Base-by-base conservation (phyloP, 2,113 vertebrate species). In the Bothrops jararaca region DNA sequence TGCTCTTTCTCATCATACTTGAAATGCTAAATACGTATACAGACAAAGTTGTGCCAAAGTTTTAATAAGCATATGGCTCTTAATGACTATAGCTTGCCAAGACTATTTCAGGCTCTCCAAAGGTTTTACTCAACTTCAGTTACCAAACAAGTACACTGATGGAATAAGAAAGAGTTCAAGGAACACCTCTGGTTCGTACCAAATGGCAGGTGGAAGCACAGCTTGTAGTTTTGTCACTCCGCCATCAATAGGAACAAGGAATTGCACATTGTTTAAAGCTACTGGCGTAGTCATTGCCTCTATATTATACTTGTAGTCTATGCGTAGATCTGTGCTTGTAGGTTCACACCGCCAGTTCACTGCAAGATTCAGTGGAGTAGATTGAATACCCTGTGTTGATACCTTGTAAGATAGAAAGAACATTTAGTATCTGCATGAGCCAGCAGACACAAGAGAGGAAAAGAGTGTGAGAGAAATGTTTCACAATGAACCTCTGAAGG, bases 291-390 rank as follows among this genome's bases (percentile, higher is more conserved):
- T 97, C 98, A 99, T 99, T n/a, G 99, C 98, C 91, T 99, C 99
- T 0, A 96, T 97, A 93, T 99, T 99, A 98, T 99, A 99, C 95
- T 99, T 99, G 97, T 99, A 99, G 97, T 99, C 99, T 93, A 99
- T 98, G 96, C 99, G 98, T 64, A 99, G 98, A 96, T 99, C 99
- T 4, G 99, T 99, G 97, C 98, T 98, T 94, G 95, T 96, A 90
- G 97, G 96, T 29, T 99, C 99, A 87, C 99, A 98, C 18, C 99
- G 98, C 99, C 99, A 99, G 95, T 98, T 99, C 96, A 99, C 97
- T 1, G 99, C 99, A 96, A 99, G 97, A 97, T 99, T 99, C 96
- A 99, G 96, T 89, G 99, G 99, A 39, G 99, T 99, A 96, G 99
- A 99, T 97, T 99, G 99, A 97, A 99, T 98, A 93, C 99, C 99